Conservation (phyloP, 2,113 vertebrate genomes). For the Jacana jacana region DNA sequence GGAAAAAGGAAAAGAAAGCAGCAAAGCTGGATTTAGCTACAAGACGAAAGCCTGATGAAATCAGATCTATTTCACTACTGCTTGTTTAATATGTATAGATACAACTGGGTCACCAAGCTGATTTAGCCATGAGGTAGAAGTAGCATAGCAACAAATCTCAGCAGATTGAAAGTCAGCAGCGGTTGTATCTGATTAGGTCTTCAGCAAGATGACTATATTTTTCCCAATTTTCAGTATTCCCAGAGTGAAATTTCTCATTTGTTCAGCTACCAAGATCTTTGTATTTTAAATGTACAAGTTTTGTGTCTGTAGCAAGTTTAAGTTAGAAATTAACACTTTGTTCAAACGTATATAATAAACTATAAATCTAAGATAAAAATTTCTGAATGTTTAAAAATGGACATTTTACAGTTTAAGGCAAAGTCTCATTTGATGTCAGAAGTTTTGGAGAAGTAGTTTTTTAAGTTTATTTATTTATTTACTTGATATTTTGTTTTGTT, state of each 20-base stretch:
- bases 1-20: neutral
- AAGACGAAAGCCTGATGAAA: conserved; percentile 46
- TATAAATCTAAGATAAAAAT: neutral
- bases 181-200: neutral
- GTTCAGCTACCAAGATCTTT: neutral
- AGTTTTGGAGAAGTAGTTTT: neutral
- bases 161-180: conserved; percentile 35
- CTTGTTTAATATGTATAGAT: conserved; percentile 65
- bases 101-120: conserved; percentile 67
- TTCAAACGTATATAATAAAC: neutral
- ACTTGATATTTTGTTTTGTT: neutral
- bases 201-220: neutral
- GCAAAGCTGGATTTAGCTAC: conserved; percentile 45
- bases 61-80: conserved; percentile 62
- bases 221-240: conserved; percentile 1
- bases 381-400: neutral
- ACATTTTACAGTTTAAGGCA: neutral
- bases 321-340: neutral
- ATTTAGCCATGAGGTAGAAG: conserved; percentile 57
- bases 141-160: conserved; percentile 45
- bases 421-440: neutral
- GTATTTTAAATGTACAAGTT: neutral
- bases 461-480: neutral
- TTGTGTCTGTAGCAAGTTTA: neutral
- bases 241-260: neutral